Percentiles rank a stretch among this genome's conserved stretches.
phyloP scores from a whole-genome alignment of 1,140 invertebrate genomes.

The Aphidius ervi region DNA sequence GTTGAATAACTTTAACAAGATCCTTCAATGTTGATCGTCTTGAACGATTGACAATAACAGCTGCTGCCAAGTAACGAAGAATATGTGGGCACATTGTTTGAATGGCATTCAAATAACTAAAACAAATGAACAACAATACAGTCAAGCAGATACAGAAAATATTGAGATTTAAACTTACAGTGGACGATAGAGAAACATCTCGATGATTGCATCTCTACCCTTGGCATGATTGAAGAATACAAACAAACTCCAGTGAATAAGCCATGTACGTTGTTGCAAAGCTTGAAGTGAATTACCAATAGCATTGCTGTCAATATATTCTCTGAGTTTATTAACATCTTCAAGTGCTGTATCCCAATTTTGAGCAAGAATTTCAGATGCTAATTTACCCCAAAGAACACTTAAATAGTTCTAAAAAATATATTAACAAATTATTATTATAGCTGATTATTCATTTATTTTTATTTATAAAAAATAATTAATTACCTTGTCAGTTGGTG shows the following conservation, averaged over 20 bases:
- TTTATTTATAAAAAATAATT: neutral
- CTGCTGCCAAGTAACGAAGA: constrained; percentile 93
- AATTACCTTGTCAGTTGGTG: constrained; percentile 81
- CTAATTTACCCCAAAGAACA: constrained; percentile 96
- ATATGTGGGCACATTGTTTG: constrained; percentile 99
- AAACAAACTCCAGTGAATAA: constrained; percentile 99
- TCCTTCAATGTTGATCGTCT: constrained; percentile 91
- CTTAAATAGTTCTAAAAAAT: constrained; percentile 83
- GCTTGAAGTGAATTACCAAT: constrained; percentile 79
- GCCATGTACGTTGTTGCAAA: constrained; percentile 97
- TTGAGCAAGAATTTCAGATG: constrained; percentile 95
- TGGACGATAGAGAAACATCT: constrained; percentile 94
- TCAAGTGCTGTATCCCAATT: constrained; percentile 97
- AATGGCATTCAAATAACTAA: constrained; percentile 93
- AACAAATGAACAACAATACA: neutral
- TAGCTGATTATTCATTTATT: constrained; percentile 1
- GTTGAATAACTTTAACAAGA: constrained; percentile 97
- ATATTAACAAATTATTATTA: neutral
- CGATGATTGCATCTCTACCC: constrained; percentile 93
- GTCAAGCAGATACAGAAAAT: neutral
- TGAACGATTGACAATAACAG: constrained; percentile 93
- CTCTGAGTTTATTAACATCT: constrained; percentile 90
- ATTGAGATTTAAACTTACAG: constrained; percentile 59
- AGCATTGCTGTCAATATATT: constrained; percentile 90
- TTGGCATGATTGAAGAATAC: constrained; percentile 99